Base-by-base conservation (phyloP, 2,888 invertebrate genomes). In the Pterostichus madidus region DNA sequence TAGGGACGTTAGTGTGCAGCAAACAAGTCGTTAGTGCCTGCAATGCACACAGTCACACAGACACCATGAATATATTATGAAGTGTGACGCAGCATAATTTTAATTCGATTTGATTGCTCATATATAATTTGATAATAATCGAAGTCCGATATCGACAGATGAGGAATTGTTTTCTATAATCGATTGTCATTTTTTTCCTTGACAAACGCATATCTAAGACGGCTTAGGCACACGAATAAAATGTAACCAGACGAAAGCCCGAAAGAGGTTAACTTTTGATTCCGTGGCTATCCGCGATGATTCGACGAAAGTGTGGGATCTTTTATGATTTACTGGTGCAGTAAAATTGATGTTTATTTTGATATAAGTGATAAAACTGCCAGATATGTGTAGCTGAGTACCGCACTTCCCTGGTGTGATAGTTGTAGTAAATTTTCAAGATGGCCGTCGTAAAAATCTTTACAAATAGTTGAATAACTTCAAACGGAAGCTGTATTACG, bases 21-120 rank as follows among this genome's bases (percentile, higher is more conserved):
- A 17, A 49, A 15, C 68, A 68, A 68, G 24, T 79, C 79, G 79
- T 79, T 79, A 79, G 79, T 79, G 46, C 75, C 59, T 56, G 17
- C 39, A 39, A 71, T 44, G 56, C 73, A 81, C 75, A 81, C 56
- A 71, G 52, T 52, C 52, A 24, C 80, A 80, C 71, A 46, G 73
- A 73, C 71, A 73, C 80, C 84, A 85, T 86, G 87, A 88, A 88
- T 88, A 87, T 86, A 88, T 88, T 88, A 88, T 87, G 87, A 86
- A 84, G 83, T 87, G 86, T 88, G 88, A 88, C 87, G 86, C 85
- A 86, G 88, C 88, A 87, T 85, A 88, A 88, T 87, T 88, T 87
- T 86, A 88, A 88, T 88, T 88, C 86, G 87, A 87, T 87, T 87
- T 87, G 87, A 88, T 87, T 88, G 87, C 87, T 88, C 87, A 87